Base-by-base conservation (phyloP, 2,797 vertebrate genomes). In the Petrocephalus sullivani region DNA sequence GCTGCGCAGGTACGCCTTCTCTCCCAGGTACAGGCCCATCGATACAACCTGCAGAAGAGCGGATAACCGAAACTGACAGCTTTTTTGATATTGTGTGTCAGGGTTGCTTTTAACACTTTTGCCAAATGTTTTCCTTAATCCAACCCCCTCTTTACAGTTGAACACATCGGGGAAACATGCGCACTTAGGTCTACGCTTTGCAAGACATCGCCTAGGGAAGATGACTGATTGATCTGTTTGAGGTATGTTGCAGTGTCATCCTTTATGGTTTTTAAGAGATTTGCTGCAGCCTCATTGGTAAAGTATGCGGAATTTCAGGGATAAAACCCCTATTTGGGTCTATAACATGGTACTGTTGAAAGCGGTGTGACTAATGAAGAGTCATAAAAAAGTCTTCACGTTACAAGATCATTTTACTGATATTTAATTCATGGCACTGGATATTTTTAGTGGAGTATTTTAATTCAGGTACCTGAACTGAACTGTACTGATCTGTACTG, bases 1-100 rank as follows among this genome's bases (percentile, higher is more conserved):
- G 94, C 98, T 99, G 81, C 97, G 96, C 89, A 99, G 94, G 90
- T 99, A 99, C 0, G 98, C 97, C 92, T 98, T 96, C 33, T 98
- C 97, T 0, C 98, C 98, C 61, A 99, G 92, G 92, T 98, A 99
- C 54, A 99, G 93, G 58, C 98, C 98, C 94, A 99, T 96, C 0
- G 98, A 98, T 88, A 99, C 98, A 92, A 99, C 97, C 98, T 99
- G 84, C 90, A 5, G 57, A 57, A 4, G 10, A 75, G n/a, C 88
- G n/a, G 61, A 6, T 54, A n/a, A 51, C 49, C 1, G 49, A 6
- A 46, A 78, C 33, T 6, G 41, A 19, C 71, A 8, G 71, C 16
- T 8, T 9, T 9, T 19, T 78, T 78, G 0, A 78, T 5, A 46
- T n/a, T 8, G 33, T 3, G 71, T 8, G 14, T 14, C 78, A 83